A percentile compares a stretch with the other conserved stretches of the same genome.
Conservation (phyloP, 2,888 invertebrate species). For the Zootermopsis nevadensis region DNA sequence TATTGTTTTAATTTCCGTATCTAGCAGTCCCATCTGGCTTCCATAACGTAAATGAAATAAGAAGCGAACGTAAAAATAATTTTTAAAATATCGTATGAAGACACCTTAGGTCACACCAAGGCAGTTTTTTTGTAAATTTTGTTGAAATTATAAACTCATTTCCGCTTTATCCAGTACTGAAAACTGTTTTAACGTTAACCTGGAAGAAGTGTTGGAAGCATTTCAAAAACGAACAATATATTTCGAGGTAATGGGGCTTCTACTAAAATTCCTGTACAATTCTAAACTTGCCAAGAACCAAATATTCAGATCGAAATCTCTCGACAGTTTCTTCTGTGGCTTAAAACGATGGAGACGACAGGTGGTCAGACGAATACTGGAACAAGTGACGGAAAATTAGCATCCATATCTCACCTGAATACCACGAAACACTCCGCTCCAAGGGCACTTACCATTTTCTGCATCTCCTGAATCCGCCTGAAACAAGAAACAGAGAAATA, state of each 20-base stretch:
- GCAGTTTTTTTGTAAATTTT: too few relatives aligned
- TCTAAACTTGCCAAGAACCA: slow-evolving; percentile 34
- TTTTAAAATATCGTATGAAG: too few relatives aligned
- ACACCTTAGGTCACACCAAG: too few relatives aligned
- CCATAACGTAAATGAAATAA: too few relatives aligned
- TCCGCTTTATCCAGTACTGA: too few relatives aligned
- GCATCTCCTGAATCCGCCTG: slow-evolving; percentile 10
- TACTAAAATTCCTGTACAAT: slow-evolving; percentile 24
- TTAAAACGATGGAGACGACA: not conserved
- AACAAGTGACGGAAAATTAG: slow-evolving; percentile 16
- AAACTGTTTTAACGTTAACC: too few relatives aligned
- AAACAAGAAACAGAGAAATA: not conserved
- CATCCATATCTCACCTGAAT: not conserved
- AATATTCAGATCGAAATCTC: slow-evolving; percentile 26
- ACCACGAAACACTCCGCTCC: not conserved
- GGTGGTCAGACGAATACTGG: slow-evolving; percentile 5
- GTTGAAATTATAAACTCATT: too few relatives aligned
- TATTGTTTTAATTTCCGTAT: too few relatives aligned
- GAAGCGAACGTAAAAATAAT: too few relatives aligned
- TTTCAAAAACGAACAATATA: slow-evolving; percentile 9
- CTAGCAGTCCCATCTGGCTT: too few relatives aligned
- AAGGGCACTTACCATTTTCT: slow-evolving; percentile 6
- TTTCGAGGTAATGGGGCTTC: slow-evolving; percentile 2
- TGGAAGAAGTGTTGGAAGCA: not conserved
- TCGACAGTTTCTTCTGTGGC: not conserved